Evolutionary conservation across 2,797 vertebrate genomes (phyloP), one percentile per base, ranked within the genome.

Genomic region (Alcedo atthis): DNA sequence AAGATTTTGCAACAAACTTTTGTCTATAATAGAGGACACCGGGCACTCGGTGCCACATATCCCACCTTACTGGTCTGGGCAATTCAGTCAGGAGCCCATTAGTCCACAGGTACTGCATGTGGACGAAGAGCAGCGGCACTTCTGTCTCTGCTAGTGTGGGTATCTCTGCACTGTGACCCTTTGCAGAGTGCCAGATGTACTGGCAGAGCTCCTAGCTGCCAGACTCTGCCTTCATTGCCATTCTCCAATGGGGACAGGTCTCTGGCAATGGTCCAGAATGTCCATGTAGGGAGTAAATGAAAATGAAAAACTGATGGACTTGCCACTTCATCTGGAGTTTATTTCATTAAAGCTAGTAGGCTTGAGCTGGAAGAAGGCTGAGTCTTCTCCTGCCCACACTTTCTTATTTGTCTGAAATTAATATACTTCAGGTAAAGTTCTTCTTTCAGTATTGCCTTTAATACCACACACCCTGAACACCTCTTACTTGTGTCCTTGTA

Each of bases 381-480:
- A 75, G 61, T 68, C 15, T 11, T 32, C 42, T 30, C 15, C n/a
- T 84, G 40, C 14, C 11, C 69, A 22, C 0, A 2, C 28, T 11
- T 66, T 30, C 43, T 45, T 68, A 53, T 55, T 73, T 82, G 25
- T 43, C 54, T 79, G n/a, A 90, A 95, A 78, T 14, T 1, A 59
- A 30, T 77, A 45, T 21, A 49, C 73, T 37, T 87, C 40, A 42
- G 11, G 13, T 53, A 80, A 90, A 54, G 30, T 3, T 25, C 22
- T 92, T 35, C 33, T 84, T 74, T 77, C n/a, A 30, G 33, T 70
- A 33, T 28, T 73, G 33, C 45, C 92, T 63, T 78, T 82, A 93
- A 64, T 63, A 28, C 46, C 66, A 58, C 25, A 63, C 80, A 13
- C 62, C 93, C 57, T 69, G 67, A 82, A 78, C 28, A 81, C 32